Conservation (phyloP, 2,113 vertebrate species). For the Nycticryphes semicollaris region DNA sequence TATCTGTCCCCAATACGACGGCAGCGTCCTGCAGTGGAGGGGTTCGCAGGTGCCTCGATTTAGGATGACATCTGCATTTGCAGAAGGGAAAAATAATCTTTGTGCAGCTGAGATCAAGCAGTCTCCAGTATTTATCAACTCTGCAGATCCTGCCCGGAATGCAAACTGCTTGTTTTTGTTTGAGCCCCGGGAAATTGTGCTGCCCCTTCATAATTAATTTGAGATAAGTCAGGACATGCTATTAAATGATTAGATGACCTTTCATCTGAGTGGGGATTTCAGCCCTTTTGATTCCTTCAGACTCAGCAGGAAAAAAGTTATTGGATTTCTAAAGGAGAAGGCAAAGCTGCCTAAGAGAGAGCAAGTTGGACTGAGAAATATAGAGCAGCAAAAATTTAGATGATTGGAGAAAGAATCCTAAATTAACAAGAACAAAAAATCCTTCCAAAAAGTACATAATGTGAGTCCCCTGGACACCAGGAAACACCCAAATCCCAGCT, state of each 20-base stretch:
- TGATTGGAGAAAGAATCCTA: background rate
- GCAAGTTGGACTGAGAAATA: background rate
- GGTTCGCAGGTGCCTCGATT: background rate
- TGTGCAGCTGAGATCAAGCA: background rate
- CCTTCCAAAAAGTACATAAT: background rate
- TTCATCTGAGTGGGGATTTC: background rate
- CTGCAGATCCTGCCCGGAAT: background rate
- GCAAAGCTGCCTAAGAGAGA: background rate
- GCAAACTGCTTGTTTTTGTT: background rate
- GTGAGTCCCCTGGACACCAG: background rate
- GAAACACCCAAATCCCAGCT: background rate
- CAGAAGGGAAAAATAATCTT: background rate
- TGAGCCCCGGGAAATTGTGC: background rate
- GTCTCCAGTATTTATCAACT: background rate
- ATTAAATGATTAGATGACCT: background rate
- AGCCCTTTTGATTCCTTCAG: background rate
- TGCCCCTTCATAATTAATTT: background rate
- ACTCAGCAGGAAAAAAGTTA: background rate
- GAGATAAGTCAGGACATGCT: background rate
- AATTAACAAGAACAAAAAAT: background rate
- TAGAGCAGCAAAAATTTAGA: background rate
- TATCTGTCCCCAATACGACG: background rate
- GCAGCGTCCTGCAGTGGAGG: background rate
- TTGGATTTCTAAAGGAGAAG: background rate
- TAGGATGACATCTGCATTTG: background rate